Base-by-base conservation (phyloP, 2,797 vertebrate species). In the Harpagifer antarcticus region DNA sequence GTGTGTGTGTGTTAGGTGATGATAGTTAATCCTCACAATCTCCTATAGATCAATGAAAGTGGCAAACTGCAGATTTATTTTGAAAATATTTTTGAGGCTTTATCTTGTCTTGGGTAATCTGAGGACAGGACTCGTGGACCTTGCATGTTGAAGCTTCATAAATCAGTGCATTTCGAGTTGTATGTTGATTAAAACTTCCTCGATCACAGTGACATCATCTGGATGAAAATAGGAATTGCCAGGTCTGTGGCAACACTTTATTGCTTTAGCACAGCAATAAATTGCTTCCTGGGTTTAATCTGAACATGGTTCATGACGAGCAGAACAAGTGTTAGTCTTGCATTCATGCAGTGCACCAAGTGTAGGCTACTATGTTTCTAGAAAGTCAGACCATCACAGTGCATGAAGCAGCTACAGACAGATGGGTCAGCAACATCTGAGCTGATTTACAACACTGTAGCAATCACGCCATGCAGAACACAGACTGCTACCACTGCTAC, bases 1-100 rank as follows among this genome's bases (percentile, higher is more conserved):
- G 50, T 63, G 37, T 45, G 20, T 64, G 59, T 42, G 33, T 57
- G 23, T 37, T 16, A 45, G 53, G 20, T 63, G n/a, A 33, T 45
- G 23, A 77, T 61, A 59, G 31, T 52, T 74, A 67, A 86, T 77
- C 68, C 44, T 73, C 19, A 59, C 54, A 62, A 71, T 72, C 62
- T 81, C 48, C 61, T 33, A 76, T 67, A 65, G 69, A 79, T 82
- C 40, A 76, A 61, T 77, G 11, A 55, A 63, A 72, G 66, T 27
- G 45, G 47, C 69, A 78, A 64, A 62, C 49, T n/a, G 42, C 27
- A 9, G 50, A 57, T 79, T 76, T 74, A 47, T 52, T 62, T 68
- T 44, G 9, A 0, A 71, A 73, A 55, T 47, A 11, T 53, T 63
- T 82, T 55, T 58, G 1, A 70, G 17, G 49, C 20, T 74, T 70